phyloP scores from a whole-genome alignment of 2,888 invertebrate species.

The Octonoba sinensis region DNA sequence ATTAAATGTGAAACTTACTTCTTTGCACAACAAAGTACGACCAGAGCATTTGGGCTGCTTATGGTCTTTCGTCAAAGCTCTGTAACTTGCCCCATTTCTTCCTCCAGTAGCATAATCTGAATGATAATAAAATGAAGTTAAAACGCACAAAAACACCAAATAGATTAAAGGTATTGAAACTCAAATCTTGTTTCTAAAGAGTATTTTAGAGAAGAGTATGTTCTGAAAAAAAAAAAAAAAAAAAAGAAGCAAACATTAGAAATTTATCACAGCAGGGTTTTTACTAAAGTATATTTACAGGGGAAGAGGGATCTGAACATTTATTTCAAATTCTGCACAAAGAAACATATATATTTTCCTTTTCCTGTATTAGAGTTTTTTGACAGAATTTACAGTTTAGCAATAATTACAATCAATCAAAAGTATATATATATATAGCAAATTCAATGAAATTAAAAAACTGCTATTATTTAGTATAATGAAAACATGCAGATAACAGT shows the following conservation, averaged over 20 bases:
- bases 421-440: not conserved
- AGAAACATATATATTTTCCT: too few species aligned
- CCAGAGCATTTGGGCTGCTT: conserved; percentile 87
- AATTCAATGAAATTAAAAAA: too few species aligned
- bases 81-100: conserved; percentile 94
- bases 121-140: not conserved
- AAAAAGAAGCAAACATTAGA: too few species aligned
- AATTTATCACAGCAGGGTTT: too few species aligned
- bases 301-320: too few species aligned
- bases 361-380: too few species aligned
- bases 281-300: too few species aligned
- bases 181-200: not conserved
- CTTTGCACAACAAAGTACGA: conserved; percentile 89
- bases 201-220: not conserved
- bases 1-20: conserved; percentile 75
- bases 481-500: too few species aligned
- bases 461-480: too few species aligned
- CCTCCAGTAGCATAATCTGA: conserved; percentile 90
- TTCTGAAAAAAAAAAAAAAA: not conserved
- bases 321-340: too few species aligned
- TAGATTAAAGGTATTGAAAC: not conserved
- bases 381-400: not conserved
- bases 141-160: not conserved
- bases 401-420: not conserved
- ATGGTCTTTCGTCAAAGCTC: conserved; percentile 89